phyloP scores from a whole-genome alignment of 2,888 invertebrate species.

The Drosophila dives region DNA sequence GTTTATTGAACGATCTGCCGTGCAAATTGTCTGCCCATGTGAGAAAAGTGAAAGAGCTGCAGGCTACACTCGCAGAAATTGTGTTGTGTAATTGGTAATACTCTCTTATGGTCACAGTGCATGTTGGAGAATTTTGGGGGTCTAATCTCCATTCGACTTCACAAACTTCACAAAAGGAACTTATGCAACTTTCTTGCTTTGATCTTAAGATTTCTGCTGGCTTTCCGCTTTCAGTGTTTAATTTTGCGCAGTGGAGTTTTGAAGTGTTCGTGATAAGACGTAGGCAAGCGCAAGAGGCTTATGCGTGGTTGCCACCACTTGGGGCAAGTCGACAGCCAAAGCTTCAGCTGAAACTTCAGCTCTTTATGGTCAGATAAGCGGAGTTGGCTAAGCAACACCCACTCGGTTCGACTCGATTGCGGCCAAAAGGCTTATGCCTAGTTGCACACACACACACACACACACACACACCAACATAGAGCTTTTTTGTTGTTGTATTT shows the following conservation, averaged over 20 bases:
- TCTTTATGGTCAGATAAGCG: constrained; percentile 53
- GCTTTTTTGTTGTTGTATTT: neutral
- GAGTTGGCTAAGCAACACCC: constrained; percentile 65
- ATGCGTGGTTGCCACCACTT: constrained; percentile 62
- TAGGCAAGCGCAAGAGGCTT: constrained; percentile 61
- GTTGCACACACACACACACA: constrained; percentile 24
- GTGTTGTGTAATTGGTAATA: neutral
- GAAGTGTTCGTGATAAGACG: constrained; percentile 74
- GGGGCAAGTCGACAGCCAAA: constrained; percentile 31
- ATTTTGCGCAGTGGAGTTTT: constrained; percentile 14
- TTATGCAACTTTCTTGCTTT: neutral
- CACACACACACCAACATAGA: neutral
- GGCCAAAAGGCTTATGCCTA: constrained; percentile 28
- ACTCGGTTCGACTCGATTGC: constrained; percentile 43
- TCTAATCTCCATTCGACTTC: neutral
- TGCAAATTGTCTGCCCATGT: constrained; percentile 58
- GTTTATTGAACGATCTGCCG: constrained; percentile 54
- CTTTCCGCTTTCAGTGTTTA: constrained; percentile 1
- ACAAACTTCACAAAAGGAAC: neutral
- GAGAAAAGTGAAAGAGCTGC: constrained; percentile 56
- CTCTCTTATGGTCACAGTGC: neutral
- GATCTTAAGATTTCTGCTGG: constrained; percentile 4
- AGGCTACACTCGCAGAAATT: constrained; percentile 41
- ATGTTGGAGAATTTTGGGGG: neutral
- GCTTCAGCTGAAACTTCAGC: constrained; percentile 25